Percentiles rank a stretch among this genome's conserved stretches.
phyloP scores from a whole-genome alignment of 35 echinoderm and acorn worm species.

The Lytechinus variegatus region DNA sequence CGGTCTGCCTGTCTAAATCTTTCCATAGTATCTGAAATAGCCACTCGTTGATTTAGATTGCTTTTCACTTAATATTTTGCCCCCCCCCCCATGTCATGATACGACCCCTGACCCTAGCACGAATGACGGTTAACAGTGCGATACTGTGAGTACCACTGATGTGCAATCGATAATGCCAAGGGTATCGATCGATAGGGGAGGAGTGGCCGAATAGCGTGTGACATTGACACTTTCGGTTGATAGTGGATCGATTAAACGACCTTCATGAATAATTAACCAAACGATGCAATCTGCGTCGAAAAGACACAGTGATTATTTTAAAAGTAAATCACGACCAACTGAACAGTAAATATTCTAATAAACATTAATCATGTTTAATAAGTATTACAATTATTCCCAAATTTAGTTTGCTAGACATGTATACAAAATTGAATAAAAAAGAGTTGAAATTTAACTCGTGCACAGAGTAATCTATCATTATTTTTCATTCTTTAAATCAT shows the following conservation, averaged over 20 bases:
- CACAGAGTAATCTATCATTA: too few species aligned
- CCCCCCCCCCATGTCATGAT: not conserved
- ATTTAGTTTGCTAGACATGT: too few species aligned
- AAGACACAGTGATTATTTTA: not conserved
- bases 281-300: not conserved
- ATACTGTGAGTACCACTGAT: not conserved
- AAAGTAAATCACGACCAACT: not conserved
- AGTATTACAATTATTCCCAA: too few species aligned
- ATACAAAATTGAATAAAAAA: too few species aligned
- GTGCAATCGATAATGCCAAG: not conserved
- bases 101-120: too few species aligned
- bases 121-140: not conserved
- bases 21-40: too few species aligned
- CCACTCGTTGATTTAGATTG: too few species aligned
- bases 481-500: too few species aligned
- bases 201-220: not conserved
- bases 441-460: too few species aligned
- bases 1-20: too few species aligned
- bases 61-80: too few species aligned
- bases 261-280: not conserved
- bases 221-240: constrained; percentile 1
- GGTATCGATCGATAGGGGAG: not conserved
- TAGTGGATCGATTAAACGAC: not conserved
- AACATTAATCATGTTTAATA: not conserved
- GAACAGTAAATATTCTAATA: not conserved